Evolutionary conservation across 1,140 invertebrate species (phyloP).

Genomic region (Scaptodrosophila lebanonensis): DNA sequence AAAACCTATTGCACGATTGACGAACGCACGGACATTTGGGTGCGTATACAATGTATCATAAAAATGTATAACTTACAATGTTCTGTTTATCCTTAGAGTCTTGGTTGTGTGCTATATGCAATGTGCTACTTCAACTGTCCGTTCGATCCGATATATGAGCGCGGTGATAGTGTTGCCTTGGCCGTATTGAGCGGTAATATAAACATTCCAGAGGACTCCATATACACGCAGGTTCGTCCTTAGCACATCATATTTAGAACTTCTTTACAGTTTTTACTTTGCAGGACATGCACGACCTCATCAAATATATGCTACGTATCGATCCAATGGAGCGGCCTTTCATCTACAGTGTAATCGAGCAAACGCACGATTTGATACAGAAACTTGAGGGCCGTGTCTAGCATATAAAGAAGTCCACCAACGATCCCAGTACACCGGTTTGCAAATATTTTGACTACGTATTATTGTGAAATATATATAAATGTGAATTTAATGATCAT

Average conservation of each 20-base stretch:
- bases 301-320: conserved; percentile 84
- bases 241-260: background rate
- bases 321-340: conserved; percentile 87
- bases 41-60: conserved; percentile 75
- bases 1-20: conserved; percentile 88
- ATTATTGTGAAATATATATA: conserved; percentile 63
- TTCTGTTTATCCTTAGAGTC: conserved; percentile 81
- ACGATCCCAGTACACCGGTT: conserved; percentile 32
- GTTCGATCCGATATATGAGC: conserved; percentile 90
- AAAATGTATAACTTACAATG: background rate
- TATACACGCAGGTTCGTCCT: conserved; percentile 81
- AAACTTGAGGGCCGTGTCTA: conserved; percentile 79
- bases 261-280: background rate
- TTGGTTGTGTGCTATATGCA: conserved; percentile 91
- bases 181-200: conserved; percentile 89
- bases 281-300: conserved; percentile 84
- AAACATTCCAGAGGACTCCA: conserved; percentile 84
- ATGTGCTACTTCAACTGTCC: conserved; percentile 91
- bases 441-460: conserved; percentile 53
- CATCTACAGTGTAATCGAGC: conserved; percentile 83
- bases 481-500: conserved; percentile 80
- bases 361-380: conserved; percentile 79
- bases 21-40: conserved; percentile 93
- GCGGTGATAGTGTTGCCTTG: conserved; percentile 91
- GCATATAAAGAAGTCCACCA: conserved; percentile 18